These are phyloP conservation scores for Phalanger gymnotis DNA, from an alignment of 2,797 vertebrate genomes.

Conservation along the genomic window DNA sequence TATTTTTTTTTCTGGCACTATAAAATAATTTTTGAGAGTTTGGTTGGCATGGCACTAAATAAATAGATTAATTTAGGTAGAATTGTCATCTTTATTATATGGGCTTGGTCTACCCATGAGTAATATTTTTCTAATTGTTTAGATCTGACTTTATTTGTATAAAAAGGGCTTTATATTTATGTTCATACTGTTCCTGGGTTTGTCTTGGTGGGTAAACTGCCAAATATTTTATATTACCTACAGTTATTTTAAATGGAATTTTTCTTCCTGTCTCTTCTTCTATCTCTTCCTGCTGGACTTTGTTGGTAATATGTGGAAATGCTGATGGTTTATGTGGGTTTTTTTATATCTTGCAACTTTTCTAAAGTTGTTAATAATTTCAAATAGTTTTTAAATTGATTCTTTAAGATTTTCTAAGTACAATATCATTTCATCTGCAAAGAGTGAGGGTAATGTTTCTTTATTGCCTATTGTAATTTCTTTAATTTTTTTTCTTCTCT, in stretches of 20 bases:
- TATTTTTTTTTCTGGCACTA: not conserved
- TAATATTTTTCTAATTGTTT: not conserved
- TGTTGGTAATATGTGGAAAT: not conserved
- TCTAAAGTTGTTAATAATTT: not conserved
- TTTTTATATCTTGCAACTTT: not conserved
- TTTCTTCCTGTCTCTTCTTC: too few species aligned
- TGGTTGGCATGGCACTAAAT: not conserved
- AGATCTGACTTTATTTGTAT: too few species aligned
- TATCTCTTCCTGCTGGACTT: not conserved
- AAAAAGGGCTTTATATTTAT: not conserved
- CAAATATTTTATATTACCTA: not conserved
- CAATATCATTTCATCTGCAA: not conserved
- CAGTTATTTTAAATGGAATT: not conserved
- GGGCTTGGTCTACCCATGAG: not conserved
- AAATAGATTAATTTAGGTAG: not conserved
- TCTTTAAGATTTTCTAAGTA: not conserved
- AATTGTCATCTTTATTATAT: not conserved
- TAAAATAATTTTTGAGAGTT: not conserved
- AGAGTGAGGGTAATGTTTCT: not conserved
- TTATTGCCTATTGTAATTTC: not conserved
- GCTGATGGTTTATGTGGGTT: not conserved
- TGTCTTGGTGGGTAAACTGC: not conserved
- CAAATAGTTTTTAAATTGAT: not conserved
- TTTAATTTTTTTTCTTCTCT: not conserved
- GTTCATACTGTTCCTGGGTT: not conserved